Conservation (phyloP, 2,888 invertebrate species). For the Apamea anceps region DNA sequence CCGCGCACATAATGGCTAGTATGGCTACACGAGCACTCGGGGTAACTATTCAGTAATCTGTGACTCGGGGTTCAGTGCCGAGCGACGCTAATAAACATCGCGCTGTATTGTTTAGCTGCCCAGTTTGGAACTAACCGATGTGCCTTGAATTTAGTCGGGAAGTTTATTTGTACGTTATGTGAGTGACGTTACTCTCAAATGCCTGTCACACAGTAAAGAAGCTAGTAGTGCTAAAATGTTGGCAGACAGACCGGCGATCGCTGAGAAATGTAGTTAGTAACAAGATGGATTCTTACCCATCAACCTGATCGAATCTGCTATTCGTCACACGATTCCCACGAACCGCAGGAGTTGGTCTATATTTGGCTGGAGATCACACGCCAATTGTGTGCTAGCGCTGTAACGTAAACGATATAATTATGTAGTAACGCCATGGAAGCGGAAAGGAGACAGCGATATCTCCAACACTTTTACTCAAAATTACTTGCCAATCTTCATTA, state of each 20-base stretch:
- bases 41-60: too few species aligned
- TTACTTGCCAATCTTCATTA: slow-evolving; percentile 21
- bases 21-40: slow-evolving; percentile 11
- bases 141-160: slow-evolving; percentile 29
- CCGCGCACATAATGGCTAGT: slow-evolving; percentile 33
- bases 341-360: slow-evolving; percentile 27
- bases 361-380: slow-evolving; percentile 29
- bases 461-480: slow-evolving; percentile 13
- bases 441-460: slow-evolving; percentile 24
- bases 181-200: neutral
- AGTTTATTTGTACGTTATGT: slow-evolving; percentile 30
- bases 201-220: neutral
- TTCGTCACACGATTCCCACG: slow-evolving; percentile 18
- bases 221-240: slow-evolving; percentile 3
- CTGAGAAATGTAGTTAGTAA: slow-evolving; percentile 14
- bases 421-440: slow-evolving; percentile 9
- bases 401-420: slow-evolving; percentile 28
- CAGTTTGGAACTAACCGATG: slow-evolving; percentile 33
- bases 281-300: slow-evolving; percentile 9
- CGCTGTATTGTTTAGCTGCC: slow-evolving; percentile 47
- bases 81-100: slow-evolving; percentile 50
- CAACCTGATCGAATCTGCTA: slow-evolving; percentile 22
- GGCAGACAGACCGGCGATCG: slow-evolving; percentile 17
- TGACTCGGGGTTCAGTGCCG: slow-evolving; percentile 4
- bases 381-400: slow-evolving; percentile 14